phyloP scores from a whole-genome alignment of 2,113 vertebrate genomes.

The Ceyx melanurus region DNA sequence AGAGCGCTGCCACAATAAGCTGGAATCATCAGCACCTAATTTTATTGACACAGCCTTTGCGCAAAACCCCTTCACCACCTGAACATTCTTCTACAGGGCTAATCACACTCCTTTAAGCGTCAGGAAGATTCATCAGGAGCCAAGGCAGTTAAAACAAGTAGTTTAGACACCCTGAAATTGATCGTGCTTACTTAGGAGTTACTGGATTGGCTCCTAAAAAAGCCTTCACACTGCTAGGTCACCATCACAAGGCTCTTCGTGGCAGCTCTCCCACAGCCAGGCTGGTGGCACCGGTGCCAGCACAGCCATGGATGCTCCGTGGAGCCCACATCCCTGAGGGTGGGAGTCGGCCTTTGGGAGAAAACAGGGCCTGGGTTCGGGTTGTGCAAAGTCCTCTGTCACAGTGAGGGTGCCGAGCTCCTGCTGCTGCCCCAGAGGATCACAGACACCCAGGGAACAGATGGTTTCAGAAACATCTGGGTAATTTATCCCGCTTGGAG shows the following conservation, averaged over 20 bases:
- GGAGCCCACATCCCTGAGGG: not conserved
- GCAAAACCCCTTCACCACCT: not conserved
- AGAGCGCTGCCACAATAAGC: not conserved
- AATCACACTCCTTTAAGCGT: not conserved
- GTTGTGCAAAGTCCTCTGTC: not conserved
- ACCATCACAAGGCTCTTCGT: not conserved
- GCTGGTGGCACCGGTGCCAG: not conserved
- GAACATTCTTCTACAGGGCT: not conserved
- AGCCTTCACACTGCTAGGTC: not conserved
- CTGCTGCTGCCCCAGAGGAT: not conserved
- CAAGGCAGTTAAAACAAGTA: not conserved
- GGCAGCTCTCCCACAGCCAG: not conserved
- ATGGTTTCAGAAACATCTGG: not conserved
- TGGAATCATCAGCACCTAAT: not conserved
- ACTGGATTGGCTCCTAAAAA: slow-evolving; percentile 10
- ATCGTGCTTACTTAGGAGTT: not conserved
- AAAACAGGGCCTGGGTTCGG: accelerated
- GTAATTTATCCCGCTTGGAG: not conserved
- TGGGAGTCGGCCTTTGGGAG: not conserved
- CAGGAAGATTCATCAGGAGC: not conserved
- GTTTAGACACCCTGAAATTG: not conserved
- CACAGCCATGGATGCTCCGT: accelerated
- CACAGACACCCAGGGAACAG: not conserved
- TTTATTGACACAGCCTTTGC: not conserved
- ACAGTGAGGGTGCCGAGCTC: not conserved